A percentile compares a stretch with the other conserved stretches of the same genome.
These are phyloP conservation scores for Styela plicata DNA, from an alignment of 23 tunicate genomes.

Conservation along the genomic window DNA sequence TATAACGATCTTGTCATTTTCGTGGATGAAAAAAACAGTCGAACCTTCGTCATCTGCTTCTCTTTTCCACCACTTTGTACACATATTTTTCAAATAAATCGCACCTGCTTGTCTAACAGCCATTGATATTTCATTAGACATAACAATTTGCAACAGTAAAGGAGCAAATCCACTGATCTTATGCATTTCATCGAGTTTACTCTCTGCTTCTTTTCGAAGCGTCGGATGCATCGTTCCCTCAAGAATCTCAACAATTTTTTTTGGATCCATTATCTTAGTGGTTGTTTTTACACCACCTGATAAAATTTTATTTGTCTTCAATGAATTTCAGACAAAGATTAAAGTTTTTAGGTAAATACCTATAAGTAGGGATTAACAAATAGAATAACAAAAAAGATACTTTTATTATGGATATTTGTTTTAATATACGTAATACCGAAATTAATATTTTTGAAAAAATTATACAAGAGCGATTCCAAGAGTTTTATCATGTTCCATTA, in stretches of 20 bases:
- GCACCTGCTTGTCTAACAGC: conserved; percentile 95
- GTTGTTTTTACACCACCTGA: not conserved
- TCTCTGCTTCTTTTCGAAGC: conserved; percentile 74
- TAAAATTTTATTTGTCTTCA: too few species aligned
- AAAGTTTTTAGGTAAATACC: too few species aligned
- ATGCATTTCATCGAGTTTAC: conserved; percentile 73
- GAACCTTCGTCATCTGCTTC: conserved; percentile 53
- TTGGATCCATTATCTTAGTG: conserved; percentile 58
- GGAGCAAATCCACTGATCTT: conserved; percentile 89
- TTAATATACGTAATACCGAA: too few species aligned
- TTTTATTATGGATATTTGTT: too few species aligned
- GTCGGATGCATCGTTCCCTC: conserved; percentile 88
- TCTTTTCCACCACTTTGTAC: conserved; percentile 76
- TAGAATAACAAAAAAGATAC: too few species aligned
- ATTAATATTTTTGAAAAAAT: too few species aligned
- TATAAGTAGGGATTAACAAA: too few species aligned
- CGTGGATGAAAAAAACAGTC: conserved; percentile 83
- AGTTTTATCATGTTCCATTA: too few species aligned
- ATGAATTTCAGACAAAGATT: too few species aligned
- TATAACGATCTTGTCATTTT: conserved; percentile 72
- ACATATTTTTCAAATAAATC: conserved; percentile 87
- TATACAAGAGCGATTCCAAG: too few species aligned
- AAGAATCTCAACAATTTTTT: conserved; percentile 64
- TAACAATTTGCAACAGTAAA: conserved; percentile 71
- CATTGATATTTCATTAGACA: conserved; percentile 81